Conservation (phyloP, 92 coral and sea anemone genomes). For the Anthopleura xanthogrammica region DNA sequence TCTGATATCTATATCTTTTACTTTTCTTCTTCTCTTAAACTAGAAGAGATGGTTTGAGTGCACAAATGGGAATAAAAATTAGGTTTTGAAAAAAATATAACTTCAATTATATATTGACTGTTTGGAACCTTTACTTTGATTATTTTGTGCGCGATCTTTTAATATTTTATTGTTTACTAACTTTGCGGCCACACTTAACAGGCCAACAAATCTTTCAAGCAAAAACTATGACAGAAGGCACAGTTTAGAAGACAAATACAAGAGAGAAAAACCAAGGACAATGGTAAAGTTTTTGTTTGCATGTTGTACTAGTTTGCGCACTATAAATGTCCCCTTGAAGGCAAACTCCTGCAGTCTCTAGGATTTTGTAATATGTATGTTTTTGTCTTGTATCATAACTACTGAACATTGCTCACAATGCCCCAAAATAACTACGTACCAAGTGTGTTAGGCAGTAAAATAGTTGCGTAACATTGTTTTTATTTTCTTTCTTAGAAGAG, state of each 20-base stretch:
- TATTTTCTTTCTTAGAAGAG: background rate
- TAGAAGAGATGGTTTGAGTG: too few species aligned
- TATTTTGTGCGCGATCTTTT: too few species aligned
- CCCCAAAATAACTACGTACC: too few species aligned
- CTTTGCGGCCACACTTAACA: background rate
- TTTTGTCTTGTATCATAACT: background rate
- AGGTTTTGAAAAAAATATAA: too few species aligned
- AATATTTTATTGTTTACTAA: background rate
- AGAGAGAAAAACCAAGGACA: background rate
- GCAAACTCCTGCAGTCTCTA: background rate
- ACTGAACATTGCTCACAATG: too few species aligned
- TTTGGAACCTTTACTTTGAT: too few species aligned
- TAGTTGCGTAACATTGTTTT: background rate
- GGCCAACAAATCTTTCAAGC: background rate
- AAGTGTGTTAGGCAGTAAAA: too few species aligned
- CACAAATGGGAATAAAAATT: background rate
- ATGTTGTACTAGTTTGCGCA: background rate
- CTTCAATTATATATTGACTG: too few species aligned
- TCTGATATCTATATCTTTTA: background rate
- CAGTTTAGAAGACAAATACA: slow-evolving; percentile 6
- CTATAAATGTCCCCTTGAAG: background rate
- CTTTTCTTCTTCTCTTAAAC: too few species aligned
- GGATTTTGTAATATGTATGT: background rate
- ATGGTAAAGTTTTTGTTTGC: background rate
- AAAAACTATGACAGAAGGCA: background rate